These are phyloP conservation scores for Saguinus midas DNA, from an alignment of 2,113 vertebrate species.

Conservation along the genomic window DNA sequence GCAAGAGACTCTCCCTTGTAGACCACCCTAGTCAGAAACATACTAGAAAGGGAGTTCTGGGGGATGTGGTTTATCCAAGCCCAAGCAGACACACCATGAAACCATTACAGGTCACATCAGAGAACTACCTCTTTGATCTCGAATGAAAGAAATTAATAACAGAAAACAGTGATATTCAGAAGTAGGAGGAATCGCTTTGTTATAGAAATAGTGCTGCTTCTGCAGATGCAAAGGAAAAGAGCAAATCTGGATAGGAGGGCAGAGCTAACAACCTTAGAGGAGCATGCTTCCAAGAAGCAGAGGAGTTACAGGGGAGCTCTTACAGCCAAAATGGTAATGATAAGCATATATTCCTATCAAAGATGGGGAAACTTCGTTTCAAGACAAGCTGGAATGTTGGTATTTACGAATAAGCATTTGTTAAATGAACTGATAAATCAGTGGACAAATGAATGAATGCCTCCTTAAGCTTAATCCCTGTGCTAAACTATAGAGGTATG, in stretches of 20 bases:
- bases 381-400: not conserved
- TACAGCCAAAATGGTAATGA: not conserved
- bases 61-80: not conserved
- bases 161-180: not conserved
- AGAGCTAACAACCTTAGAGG: not conserved
- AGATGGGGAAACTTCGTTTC: not conserved
- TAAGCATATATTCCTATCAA: not conserved
- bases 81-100: not conserved
- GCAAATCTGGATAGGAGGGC: not conserved
- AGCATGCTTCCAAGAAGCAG: not conserved
- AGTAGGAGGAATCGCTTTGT: not conserved
- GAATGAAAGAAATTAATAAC: constrained; percentile 1
- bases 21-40: not conserved
- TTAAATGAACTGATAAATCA: not conserved
- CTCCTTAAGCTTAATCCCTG: not conserved
- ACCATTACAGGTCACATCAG: not conserved
- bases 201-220: not conserved
- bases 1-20: not conserved
- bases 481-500: not conserved
- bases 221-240: not conserved
- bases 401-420: not conserved
- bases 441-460: not conserved
- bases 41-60: not conserved
- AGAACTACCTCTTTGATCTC: not conserved
- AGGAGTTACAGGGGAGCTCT: not conserved